Evolutionary conservation across 1,140 invertebrate species (phyloP).

Genomic region (Drosophila chauvacae): DNA sequence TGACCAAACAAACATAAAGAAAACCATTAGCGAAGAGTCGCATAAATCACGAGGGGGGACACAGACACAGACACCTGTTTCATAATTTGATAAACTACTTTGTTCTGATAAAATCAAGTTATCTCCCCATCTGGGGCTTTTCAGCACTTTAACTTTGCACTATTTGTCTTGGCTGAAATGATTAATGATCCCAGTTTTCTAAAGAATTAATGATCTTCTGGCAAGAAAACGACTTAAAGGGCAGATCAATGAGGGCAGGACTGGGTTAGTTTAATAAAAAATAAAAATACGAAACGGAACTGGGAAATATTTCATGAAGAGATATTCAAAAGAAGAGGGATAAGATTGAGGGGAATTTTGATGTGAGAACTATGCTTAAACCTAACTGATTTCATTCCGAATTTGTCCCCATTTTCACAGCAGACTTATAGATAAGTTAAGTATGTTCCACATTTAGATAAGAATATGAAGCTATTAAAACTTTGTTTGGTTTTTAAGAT

Average conservation of each 20-base stretch:
- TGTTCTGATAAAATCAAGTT: conserved; percentile 28
- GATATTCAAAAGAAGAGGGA: not conserved
- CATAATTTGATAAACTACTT: conserved; percentile 28
- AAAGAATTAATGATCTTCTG: conserved; percentile 30
- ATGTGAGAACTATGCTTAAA: not conserved
- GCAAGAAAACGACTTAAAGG: conserved; percentile 13
- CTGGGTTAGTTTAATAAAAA: conserved; percentile 5
- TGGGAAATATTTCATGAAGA: not conserved
- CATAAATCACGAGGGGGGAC: conserved; percentile 35
- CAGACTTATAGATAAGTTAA: not conserved
- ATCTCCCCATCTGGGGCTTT: conserved; percentile 26
- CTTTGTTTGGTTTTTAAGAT: not conserved
- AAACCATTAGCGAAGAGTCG: conserved; percentile 17
- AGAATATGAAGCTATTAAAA: not conserved
- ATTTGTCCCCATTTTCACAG: conserved; percentile 7
- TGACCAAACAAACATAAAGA: conserved; percentile 12
- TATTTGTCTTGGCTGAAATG: conserved; percentile 12
- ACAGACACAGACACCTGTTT: conserved; percentile 34
- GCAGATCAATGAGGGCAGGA: conserved; percentile 17
- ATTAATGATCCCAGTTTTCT: conserved; percentile 16
- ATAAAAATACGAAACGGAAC: conserved; percentile 22
- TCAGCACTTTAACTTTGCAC: conserved; percentile 27
- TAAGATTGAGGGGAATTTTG: not conserved
- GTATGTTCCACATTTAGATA: not conserved
- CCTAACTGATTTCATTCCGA: not conserved